Evolutionary conservation across 1,140 invertebrate species (phyloP).

Genomic region (Tetranychus urticae): DNA sequence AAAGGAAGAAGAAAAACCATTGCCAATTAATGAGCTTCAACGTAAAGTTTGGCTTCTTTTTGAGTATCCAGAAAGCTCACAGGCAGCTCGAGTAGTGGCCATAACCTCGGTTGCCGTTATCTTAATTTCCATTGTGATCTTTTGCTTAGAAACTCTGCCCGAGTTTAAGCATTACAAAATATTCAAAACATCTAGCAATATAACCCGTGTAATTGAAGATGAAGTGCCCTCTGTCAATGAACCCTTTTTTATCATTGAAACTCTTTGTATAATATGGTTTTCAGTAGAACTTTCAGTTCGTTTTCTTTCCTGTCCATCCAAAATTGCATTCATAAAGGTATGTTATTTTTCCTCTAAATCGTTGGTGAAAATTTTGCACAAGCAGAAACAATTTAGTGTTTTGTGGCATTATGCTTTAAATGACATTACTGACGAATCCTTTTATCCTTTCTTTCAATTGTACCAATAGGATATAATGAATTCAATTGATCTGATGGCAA

Average conservation of each 20-base stretch:
- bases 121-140: conserved; percentile 94
- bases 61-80: conserved; percentile 97
- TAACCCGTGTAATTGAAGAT: conserved; percentile 80
- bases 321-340: conserved; percentile 72
- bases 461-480: conserved; percentile 99
- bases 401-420: no score
- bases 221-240: conserved; percentile 86
- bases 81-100: conserved; percentile 89
- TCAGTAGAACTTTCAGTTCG: conserved; percentile 93
- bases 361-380: neutral
- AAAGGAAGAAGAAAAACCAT: conserved; percentile 55
- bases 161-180: conserved; percentile 98
- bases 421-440: neutral
- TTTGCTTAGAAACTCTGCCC: conserved; percentile 96
- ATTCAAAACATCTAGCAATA: conserved; percentile 58
- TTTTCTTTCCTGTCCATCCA: conserved; percentile 93
- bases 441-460: conserved; percentile 24
- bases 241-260: conserved; percentile 76
- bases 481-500: conserved; percentile 97
- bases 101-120: conserved; percentile 99
- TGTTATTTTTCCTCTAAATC: neutral
- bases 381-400: neutral
- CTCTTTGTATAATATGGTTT: conserved; percentile 49
- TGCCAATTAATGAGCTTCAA: conserved; percentile 70
- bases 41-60: conserved; percentile 88